Percentiles rank a stretch among this genome's conserved stretches.
phyloP scores from a whole-genome alignment of 37 sponge, comb jelly and placozoan species.

The Mnemiopsis leidyi region DNA sequence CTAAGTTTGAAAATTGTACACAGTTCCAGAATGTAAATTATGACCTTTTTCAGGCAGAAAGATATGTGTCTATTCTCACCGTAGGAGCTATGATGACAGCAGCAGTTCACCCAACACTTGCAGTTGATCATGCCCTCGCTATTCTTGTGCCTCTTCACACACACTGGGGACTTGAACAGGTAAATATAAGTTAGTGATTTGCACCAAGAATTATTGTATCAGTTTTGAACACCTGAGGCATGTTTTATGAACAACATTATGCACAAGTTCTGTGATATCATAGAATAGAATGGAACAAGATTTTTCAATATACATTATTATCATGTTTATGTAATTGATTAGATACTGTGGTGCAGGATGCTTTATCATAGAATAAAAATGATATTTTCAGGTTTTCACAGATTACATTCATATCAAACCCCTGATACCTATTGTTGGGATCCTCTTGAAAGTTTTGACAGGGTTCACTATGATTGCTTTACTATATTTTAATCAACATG shows the following conservation, averaged over 20 bases:
- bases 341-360: not conserved
- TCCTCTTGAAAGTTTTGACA: not conserved
- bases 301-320: no score
- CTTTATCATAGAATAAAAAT: not conserved
- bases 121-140: constrained; percentile 39
- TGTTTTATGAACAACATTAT: not conserved
- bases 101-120: constrained; percentile 13
- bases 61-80: constrained; percentile 54
- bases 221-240: not conserved
- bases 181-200: not conserved
- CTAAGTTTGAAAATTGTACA: no score
- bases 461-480: not conserved
- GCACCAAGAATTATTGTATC: not conserved
- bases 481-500: constrained; percentile 58
- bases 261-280: no score
- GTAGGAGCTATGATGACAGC: constrained; percentile 45
- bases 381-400: not conserved
- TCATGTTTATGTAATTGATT: no score
- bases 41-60: constrained; percentile 21
- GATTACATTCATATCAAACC: constrained; percentile 36
- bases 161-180: constrained; percentile 37
- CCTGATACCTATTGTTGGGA: not conserved
- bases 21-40: no score
- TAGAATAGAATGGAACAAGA: no score
- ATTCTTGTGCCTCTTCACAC: constrained; percentile 48